These are phyloP conservation scores for Drosophila seclusa DNA, from an alignment of 2,888 invertebrate genomes.

Conservation along the genomic window DNA sequence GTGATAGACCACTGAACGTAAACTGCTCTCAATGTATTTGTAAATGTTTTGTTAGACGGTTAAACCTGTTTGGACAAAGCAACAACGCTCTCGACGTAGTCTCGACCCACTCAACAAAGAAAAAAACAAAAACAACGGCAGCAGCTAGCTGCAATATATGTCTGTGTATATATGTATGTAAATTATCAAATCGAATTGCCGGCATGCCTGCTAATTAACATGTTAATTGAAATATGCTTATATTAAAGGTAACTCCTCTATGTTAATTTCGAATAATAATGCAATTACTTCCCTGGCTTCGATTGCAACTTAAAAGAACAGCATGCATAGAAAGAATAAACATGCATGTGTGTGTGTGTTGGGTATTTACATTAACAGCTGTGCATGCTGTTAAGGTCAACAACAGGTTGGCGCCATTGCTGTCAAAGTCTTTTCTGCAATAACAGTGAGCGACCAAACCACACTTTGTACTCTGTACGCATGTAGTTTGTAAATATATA, in stretches of 20 bases:
- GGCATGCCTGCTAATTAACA: constrained; percentile 69
- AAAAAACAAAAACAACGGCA: constrained; percentile 28
- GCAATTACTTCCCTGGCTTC: constrained; percentile 60
- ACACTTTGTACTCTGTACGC: not conserved
- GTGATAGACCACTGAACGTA: constrained; percentile 63
- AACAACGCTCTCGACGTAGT: constrained; percentile 30
- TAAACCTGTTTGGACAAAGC: constrained; percentile 75
- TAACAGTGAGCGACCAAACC: constrained; percentile 6
- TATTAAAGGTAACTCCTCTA: not conserved
- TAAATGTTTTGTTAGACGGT: constrained; percentile 41
- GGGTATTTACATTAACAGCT: constrained; percentile 46
- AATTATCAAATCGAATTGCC: constrained; percentile 62
- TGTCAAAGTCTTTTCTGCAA: constrained; percentile 47
- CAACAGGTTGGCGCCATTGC: constrained; percentile 53
- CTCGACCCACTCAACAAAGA: constrained; percentile 59
- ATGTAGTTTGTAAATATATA: not conserved
- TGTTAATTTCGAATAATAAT: constrained; percentile 39
- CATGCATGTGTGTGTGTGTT: not conserved
- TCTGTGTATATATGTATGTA: constrained; percentile 21
- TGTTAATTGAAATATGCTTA: constrained; percentile 59
- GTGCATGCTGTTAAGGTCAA: constrained; percentile 66
- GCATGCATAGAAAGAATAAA: not conserved
- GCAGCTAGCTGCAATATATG: constrained; percentile 21
- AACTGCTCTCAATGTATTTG: constrained; percentile 57
- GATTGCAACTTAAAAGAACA: constrained; percentile 18